Evolutionary conservation across 2,113 vertebrate species (phyloP), one percentile per base, ranked within the genome.

Genomic region (Struthio camelus): DNA sequence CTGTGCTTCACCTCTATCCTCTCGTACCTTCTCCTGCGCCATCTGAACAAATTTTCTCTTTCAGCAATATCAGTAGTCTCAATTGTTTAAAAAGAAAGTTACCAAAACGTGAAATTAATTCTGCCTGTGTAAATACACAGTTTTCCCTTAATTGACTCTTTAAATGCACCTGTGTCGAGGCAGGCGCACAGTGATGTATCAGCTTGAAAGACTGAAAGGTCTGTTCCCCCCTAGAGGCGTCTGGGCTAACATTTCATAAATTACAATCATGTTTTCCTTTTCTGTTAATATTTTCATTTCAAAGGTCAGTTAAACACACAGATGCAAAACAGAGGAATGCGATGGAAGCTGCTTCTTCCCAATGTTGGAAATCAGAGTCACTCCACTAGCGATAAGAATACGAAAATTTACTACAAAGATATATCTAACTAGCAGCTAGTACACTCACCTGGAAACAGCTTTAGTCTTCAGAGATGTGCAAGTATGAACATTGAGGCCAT

Each of bases 231-330:
- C 95, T 76, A 2, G 91, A 89, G 97, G 94, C 87, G 87, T 81
- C 77, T 58, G 67, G 72, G 89, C 93, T 96, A 96, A 96, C 94
- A 93, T 93, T 96, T 96, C 91, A 73, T 87, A 97, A 97, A 97
- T 96, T 97, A 96, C 95, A 97, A 72, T 92, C 77, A 76, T 96
- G 95, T 97, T 97, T 97, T 97, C 96, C 89, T 97, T 89, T 93
- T 93, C 85, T 95, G 93, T 93, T 97, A 92, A 94, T 97, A 97
- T 95, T 96, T 97, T 94, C 95, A 97, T 97, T 97, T 83, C 94
- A 97, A 97, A 97, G 97, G 97, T 97, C 97, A 97, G 58, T 95
- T 92, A 85, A 80, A 18, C 79, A 32, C 72, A 1, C 65, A 1
- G 76, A 69, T 93, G 67, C 78, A 77, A 36, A 90, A 28, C 56